phyloP scores from a whole-genome alignment of 2,888 invertebrate genomes.

The Auanema freiburgensis region DNA sequence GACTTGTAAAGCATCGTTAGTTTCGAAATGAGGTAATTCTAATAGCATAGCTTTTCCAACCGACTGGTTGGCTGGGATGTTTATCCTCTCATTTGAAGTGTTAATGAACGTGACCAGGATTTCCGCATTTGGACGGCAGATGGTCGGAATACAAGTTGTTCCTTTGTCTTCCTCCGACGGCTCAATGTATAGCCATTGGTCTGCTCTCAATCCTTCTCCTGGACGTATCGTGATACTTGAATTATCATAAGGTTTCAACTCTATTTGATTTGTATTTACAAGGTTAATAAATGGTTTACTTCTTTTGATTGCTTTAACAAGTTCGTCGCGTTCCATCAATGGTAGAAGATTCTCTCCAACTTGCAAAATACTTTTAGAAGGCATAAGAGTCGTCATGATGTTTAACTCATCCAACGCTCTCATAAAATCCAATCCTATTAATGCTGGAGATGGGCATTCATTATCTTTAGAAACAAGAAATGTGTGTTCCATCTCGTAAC shows the following conservation, averaged over 20 bases:
- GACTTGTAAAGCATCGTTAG: neutral
- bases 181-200: no score
- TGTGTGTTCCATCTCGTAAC: neutral
- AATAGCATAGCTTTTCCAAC: no score
- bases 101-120: neutral
- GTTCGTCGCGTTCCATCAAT: slow-evolving; percentile 2
- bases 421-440: slow-evolving; percentile 10
- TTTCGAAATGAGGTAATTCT: no score
- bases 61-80: no score
- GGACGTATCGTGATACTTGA: no score
- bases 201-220: no score
- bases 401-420: neutral
- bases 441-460: slow-evolving; percentile 8
- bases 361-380: neutral
- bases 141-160: no score
- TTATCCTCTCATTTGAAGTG: no score
- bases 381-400: neutral
- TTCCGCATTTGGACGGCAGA: neutral
- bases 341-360: slow-evolving; percentile 5
- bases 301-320: neutral
- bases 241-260: no score
- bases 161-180: no score
- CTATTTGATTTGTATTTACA: no score
- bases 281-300: neutral
- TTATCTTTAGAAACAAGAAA: slow-evolving; percentile 10